Evolutionary conservation across 2,113 vertebrate genomes (phyloP).

Genomic region (Macaca mulatta): DNA sequence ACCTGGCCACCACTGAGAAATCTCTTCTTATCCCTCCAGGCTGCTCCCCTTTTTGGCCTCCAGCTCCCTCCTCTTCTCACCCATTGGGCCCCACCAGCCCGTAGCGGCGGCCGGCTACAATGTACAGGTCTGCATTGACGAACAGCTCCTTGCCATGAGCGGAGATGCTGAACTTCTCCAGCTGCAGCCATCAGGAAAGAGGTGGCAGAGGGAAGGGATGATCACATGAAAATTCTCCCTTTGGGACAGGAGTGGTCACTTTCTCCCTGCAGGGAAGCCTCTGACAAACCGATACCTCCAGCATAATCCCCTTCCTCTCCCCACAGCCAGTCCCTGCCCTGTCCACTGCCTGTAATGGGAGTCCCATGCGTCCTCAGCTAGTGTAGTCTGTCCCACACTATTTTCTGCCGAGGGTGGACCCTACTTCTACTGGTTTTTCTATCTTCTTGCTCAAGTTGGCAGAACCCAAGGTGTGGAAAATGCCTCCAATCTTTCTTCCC

Average conservation of each 20-base stretch:
- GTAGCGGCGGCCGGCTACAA: constrained; percentile 93
- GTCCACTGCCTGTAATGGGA: background rate
- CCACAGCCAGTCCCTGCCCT: background rate
- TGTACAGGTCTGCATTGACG: constrained; percentile 93
- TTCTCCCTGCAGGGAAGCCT: background rate
- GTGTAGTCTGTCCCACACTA: too few relatives aligned
- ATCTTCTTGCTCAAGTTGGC: background rate
- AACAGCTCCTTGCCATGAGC: constrained; percentile 96
- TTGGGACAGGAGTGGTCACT: background rate
- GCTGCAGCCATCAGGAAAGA: constrained; percentile 72
- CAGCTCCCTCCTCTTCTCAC: constrained; percentile 79
- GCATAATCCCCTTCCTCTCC: background rate
- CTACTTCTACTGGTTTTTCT: background rate
- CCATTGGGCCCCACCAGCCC: constrained; percentile 96
- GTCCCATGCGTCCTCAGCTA: background rate
- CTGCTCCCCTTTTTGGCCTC: background rate
- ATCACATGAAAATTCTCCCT: background rate
- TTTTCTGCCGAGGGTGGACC: background rate
- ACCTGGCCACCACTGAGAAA: background rate
- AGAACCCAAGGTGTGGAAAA: background rate
- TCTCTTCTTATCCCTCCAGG: background rate
- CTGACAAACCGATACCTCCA: background rate
- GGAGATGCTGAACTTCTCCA: constrained; percentile 96
- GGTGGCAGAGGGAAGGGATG: background rate
- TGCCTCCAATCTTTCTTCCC: background rate